Conservation (phyloP, 1,140 invertebrate genomes). For the Dinoponera quadriceps region DNA sequence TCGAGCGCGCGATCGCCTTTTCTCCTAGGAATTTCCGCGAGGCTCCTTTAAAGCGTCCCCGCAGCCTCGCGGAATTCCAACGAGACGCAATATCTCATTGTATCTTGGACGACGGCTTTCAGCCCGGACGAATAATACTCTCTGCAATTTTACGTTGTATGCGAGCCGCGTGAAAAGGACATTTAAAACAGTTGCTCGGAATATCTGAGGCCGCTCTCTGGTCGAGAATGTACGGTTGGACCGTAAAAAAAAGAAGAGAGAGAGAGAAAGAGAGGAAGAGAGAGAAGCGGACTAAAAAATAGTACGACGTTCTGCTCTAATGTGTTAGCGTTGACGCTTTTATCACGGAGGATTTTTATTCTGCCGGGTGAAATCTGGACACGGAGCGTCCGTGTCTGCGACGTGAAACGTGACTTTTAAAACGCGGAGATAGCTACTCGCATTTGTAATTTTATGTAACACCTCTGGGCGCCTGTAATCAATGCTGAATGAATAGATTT, state of each 20-base stretch:
- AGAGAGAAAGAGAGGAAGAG: background rate
- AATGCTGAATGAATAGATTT: too few relatives aligned
- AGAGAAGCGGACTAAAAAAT: background rate
- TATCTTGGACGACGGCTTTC: background rate
- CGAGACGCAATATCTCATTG: background rate
- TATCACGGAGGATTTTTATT: conserved; percentile 27
- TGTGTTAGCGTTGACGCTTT: conserved; percentile 14
- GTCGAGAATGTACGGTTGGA: background rate
- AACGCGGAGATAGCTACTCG: background rate
- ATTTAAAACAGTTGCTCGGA: background rate
- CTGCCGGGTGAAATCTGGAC: conserved; percentile 14
- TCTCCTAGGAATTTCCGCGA: background rate
- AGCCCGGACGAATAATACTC: background rate
- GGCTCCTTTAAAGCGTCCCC: background rate
- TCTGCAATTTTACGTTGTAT: conserved; percentile 21
- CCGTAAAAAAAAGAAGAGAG: background rate
- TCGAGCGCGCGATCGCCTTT: background rate
- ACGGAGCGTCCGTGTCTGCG: too few relatives aligned
- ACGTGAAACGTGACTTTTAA: background rate
- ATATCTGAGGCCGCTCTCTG: too few relatives aligned
- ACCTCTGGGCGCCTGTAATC: too few relatives aligned
- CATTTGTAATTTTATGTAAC: too few relatives aligned
- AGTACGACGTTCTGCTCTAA: conserved; percentile 14
- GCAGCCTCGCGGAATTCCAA: background rate
- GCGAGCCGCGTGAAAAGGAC: background rate